These are phyloP conservation scores for Ganaspis sp. DNA, from an alignment of 1,140 invertebrate genomes.

Conservation along the genomic window DNA sequence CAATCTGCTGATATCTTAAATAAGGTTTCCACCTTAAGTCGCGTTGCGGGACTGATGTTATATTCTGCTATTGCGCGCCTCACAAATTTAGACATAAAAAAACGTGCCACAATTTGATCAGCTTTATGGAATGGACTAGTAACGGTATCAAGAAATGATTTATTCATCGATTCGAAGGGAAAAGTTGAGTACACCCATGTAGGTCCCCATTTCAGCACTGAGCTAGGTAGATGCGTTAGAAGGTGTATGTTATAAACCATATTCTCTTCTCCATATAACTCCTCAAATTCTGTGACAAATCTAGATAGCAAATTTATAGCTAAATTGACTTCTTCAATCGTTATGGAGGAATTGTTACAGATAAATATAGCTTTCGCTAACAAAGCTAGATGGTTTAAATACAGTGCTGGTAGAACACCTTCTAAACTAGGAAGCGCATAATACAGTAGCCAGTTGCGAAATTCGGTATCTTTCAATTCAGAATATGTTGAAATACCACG, in stretches of 20 bases:
- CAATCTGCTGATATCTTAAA: not conserved
- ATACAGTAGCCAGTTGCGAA: constrained; percentile 36
- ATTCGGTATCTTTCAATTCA: constrained; percentile 39
- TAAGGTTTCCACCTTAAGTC: not conserved
- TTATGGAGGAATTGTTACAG: not conserved
- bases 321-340: not conserved
- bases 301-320: not conserved
- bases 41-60: not conserved
- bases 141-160: not conserved
- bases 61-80: not conserved
- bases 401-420: constrained; percentile 4
- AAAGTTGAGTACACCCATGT: not conserved
- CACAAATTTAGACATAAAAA: not conserved
- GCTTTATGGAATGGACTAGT: not conserved
- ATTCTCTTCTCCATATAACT: not conserved
- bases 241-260: not conserved
- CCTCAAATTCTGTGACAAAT: not conserved
- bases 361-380: not conserved
- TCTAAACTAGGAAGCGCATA: constrained; percentile 33
- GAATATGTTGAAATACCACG: not conserved
- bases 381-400: not conserved
- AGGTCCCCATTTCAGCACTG: not conserved
- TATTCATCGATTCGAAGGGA: not conserved
- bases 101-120: not conserved
- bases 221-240: not conserved